These are phyloP conservation scores for Thysanoteuthis rhombus DNA, from an alignment of 2,888 invertebrate species.

Conservation along the genomic window DNA sequence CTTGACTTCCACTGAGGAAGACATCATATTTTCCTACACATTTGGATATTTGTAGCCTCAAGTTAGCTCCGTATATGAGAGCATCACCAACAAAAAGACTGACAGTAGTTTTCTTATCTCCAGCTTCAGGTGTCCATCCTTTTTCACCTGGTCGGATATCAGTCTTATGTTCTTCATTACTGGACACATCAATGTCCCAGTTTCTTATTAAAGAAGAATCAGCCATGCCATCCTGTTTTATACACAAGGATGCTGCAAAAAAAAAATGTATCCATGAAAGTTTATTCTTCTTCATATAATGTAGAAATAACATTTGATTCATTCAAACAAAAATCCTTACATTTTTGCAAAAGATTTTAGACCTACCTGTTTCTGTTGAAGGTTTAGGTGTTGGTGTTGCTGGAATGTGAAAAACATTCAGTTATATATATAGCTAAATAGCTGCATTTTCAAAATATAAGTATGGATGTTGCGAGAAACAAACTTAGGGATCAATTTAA, in stretches of 20 bases:
- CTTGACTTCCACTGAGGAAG: too few relatives aligned
- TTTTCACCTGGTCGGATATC: background rate
- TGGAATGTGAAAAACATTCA: background rate
- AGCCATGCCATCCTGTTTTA: conserved; percentile 1
- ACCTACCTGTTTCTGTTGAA: background rate
- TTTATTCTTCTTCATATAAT: background rate
- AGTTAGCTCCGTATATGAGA: background rate
- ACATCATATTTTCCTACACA: background rate
- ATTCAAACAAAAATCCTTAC: too few relatives aligned
- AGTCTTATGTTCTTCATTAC: conserved; percentile 13
- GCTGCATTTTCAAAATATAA: too few relatives aligned
- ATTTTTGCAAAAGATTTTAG: background rate
- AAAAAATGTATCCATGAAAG: too few relatives aligned
- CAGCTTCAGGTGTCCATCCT: conserved; percentile 12
- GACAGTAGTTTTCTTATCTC: background rate
- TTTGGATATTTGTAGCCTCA: background rate
- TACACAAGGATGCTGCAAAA: background rate
- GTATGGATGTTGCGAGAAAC: too few relatives aligned
- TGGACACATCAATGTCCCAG: conserved; percentile 15
- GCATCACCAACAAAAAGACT: conserved; percentile 1
- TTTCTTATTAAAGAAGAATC: background rate
- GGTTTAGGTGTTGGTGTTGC: background rate
- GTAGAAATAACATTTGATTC: too few relatives aligned
- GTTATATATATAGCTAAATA: background rate
- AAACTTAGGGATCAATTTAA: too few relatives aligned